These are phyloP conservation scores for Dicerorhinus sumatrensis DNA, from an alignment of 2,113 vertebrate species.

Conservation along the genomic window DNA sequence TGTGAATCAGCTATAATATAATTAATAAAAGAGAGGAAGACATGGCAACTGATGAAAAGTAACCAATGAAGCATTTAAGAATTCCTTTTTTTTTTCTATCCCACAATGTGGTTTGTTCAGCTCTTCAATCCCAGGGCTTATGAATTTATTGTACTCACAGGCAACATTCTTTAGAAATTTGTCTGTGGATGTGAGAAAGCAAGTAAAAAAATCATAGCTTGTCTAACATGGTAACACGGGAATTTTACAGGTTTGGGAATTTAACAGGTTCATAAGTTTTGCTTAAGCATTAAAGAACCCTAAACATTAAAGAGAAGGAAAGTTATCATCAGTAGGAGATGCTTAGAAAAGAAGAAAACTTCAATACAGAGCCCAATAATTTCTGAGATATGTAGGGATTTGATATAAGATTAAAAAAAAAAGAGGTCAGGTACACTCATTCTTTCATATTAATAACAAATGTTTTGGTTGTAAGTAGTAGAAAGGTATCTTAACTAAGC, in stretches of 20 bases:
- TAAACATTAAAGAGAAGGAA: conserved; percentile 66
- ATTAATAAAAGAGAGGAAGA: conserved; percentile 40
- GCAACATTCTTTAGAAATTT: conserved; percentile 69
- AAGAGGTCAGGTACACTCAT: not conserved
- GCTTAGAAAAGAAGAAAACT: conserved; percentile 44
- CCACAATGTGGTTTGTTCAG: conserved; percentile 67
- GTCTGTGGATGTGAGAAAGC: conserved; percentile 66
- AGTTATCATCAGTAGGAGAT: not conserved
- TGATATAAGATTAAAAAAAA: not conserved
- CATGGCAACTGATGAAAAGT: conserved; percentile 60
- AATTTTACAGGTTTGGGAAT: conserved; percentile 52
- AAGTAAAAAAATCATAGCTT: conserved; percentile 77
- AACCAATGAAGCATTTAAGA: conserved; percentile 76
- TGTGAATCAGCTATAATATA: conserved; percentile 61
- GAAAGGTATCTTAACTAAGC: conserved; percentile 3
- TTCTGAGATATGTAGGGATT: not conserved
- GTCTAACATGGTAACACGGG: not conserved
- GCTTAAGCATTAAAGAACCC: not conserved
- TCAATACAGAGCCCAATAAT: conserved; percentile 33
- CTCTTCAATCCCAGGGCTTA: conserved; percentile 74
- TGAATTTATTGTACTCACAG: conserved; percentile 70
- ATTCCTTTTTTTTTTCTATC: conserved; percentile 33
- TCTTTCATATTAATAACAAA: not conserved
- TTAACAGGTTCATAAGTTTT: conserved; percentile 32
- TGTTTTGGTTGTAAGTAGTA: not conserved